phyloP scores from a whole-genome alignment of 2,888 invertebrate species.

The Melangyna quadrimaculata region DNA sequence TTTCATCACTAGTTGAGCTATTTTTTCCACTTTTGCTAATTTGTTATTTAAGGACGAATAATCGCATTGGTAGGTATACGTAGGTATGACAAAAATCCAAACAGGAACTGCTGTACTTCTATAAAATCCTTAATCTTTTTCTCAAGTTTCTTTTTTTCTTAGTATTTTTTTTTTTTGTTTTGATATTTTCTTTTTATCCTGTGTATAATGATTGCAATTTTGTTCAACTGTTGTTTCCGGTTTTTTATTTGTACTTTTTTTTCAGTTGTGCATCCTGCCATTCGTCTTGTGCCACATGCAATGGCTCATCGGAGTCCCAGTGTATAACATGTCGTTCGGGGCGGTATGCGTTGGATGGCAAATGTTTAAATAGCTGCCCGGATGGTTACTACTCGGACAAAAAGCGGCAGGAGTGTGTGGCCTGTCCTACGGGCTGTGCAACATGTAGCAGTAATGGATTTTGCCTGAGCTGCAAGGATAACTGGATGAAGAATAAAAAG shows the following conservation, averaged over 20 bases:
- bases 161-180: slow-evolving; percentile 30
- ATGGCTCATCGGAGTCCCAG: slow-evolving; percentile 88
- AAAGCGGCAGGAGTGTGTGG: slow-evolving; percentile 89
- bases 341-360: slow-evolving; percentile 87
- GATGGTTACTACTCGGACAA: slow-evolving; percentile 89
- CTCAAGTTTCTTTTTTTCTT: neutral
- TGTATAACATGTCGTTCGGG: slow-evolving; percentile 91
- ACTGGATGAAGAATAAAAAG: slow-evolving; percentile 89
- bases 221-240: slow-evolving; percentile 59
- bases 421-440: slow-evolving; percentile 89
- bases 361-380: slow-evolving; percentile 88
- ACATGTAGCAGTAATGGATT: slow-evolving; percentile 87
- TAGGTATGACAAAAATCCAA: slow-evolving; percentile 18
- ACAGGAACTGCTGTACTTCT: slow-evolving; percentile 20
- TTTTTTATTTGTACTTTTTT: slow-evolving; percentile 39
- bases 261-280: slow-evolving; percentile 89
- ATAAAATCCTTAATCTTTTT: slow-evolving; percentile 25
- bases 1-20: neutral
- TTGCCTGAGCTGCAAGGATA: slow-evolving; percentile 88
- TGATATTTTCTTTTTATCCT: slow-evolving; percentile 44
- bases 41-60: slow-evolving; percentile 6
- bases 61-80: neutral
- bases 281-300: slow-evolving; percentile 90
- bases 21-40: slow-evolving; percentile 15
- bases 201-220: slow-evolving; percentile 65